phyloP scores from a whole-genome alignment of 2,113 vertebrate genomes.

The Osmerus mordax region DNA sequence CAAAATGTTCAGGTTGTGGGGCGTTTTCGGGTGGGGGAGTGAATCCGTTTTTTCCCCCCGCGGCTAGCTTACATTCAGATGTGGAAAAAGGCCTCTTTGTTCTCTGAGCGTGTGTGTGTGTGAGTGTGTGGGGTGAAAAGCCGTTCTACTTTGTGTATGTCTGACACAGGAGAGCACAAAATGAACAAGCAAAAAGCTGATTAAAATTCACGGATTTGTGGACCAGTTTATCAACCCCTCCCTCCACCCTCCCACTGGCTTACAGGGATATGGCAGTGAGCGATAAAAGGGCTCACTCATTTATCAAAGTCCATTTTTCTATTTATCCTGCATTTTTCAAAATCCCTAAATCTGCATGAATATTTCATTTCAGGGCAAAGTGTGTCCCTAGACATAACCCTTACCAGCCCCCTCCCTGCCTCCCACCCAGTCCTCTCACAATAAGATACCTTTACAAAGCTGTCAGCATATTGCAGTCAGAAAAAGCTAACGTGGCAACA shows the following conservation, averaged over 20 bases:
- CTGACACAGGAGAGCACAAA: constrained; percentile 41
- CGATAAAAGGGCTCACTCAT: constrained; percentile 50
- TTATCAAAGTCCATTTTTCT: constrained; percentile 57
- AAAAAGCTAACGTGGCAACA: constrained; percentile 45
- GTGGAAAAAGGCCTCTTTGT: constrained; percentile 35
- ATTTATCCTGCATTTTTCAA: constrained; percentile 43
- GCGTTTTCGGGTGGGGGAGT: constrained; percentile 13
- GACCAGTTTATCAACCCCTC: constrained; percentile 42
- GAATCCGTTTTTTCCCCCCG: constrained; percentile 26
- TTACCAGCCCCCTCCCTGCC: constrained; percentile 6
- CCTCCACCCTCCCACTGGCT: constrained; percentile 29
- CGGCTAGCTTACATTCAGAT: constrained; percentile 30
- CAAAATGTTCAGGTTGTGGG: constrained; percentile 34
- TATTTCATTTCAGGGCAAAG: constrained; percentile 39
- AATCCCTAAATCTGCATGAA: constrained; percentile 57
- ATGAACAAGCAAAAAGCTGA: constrained; percentile 50
- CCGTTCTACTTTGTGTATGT: constrained; percentile 41
- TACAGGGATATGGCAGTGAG: constrained; percentile 43
- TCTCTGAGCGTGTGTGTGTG: constrained; percentile 40
- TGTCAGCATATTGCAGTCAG: constrained; percentile 55
- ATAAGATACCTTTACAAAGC: constrained; percentile 30
- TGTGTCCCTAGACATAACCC: constrained; percentile 37
- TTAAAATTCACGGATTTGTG: constrained; percentile 62
- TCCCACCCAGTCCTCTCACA: neutral
- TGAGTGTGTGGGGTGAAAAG: constrained; percentile 28